Percentiles rank a stretch among this genome's conserved stretches.
phyloP scores from a whole-genome alignment of 2,113 vertebrate genomes.

The Scatophagus argus region DNA sequence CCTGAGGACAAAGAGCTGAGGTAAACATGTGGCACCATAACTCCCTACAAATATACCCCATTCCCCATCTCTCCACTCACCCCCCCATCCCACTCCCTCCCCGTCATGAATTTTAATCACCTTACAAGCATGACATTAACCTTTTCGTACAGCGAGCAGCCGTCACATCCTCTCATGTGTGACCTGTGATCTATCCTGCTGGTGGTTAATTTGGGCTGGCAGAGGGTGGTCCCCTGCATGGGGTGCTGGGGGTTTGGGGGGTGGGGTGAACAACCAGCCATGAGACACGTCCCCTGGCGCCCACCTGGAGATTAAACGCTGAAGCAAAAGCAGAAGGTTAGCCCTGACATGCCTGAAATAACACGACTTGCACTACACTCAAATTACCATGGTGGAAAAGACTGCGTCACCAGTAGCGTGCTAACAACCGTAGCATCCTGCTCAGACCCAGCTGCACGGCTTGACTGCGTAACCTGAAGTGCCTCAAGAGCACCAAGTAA shows the following conservation, averaged over 20 bases:
- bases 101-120: slow-evolving; percentile 69
- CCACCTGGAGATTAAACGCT: slow-evolving; percentile 56
- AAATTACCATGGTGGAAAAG: slow-evolving; percentile 16
- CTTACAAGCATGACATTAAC: slow-evolving; percentile 72
- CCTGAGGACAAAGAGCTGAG: slow-evolving; percentile 28
- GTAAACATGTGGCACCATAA: not conserved
- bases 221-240: slow-evolving; percentile 32
- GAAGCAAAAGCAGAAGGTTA: slow-evolving; percentile 34
- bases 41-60: not conserved
- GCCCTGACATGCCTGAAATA: slow-evolving; percentile 47
- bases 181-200: slow-evolving; percentile 67
- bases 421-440: slow-evolving; percentile 12
- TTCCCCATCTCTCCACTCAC: not conserved
- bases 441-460: not conserved
- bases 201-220: slow-evolving; percentile 53
- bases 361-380: slow-evolving; percentile 25
- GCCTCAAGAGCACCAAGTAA: slow-evolving; percentile 14
- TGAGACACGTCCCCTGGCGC: slow-evolving; percentile 41
- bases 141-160: slow-evolving; percentile 64
- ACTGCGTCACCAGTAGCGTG: not conserved
- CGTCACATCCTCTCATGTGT: slow-evolving; percentile 65
- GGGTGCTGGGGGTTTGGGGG: not conserved
- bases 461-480: slow-evolving; percentile 19
- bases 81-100: not conserved
- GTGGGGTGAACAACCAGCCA: slow-evolving; percentile 14